Conservation (phyloP, 64 coral and sea anemone genomes). For the Actinia equina region DNA sequence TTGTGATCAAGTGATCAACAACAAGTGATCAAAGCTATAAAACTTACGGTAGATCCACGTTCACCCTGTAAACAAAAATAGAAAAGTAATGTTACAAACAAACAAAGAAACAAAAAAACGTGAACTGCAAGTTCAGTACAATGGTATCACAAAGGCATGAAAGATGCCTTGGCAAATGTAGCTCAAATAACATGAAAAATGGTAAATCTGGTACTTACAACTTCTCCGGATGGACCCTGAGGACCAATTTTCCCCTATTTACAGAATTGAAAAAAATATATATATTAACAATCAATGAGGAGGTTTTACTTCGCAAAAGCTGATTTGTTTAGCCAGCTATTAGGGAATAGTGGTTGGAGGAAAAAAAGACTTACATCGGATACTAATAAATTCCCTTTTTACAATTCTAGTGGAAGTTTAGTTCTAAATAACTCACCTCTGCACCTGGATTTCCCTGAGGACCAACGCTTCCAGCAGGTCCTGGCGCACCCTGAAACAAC, state of each 20-base stretch:
- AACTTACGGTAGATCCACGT: conserved; percentile 47
- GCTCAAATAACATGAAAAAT: background rate
- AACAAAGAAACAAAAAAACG: no score
- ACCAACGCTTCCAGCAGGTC: conserved; percentile 35
- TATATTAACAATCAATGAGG: no score
- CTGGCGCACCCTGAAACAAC: conserved; percentile 30
- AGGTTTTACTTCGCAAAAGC: no score
- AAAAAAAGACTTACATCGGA: no score
- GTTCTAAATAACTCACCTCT: conserved; percentile 31
- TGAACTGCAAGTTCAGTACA: no score
- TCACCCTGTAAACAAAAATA: conserved; percentile 35
- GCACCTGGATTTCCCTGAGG: conserved; percentile 20
- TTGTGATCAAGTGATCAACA: background rate
- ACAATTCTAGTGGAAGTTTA: no score
- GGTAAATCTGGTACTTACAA: background rate
- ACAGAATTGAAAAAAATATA: no score
- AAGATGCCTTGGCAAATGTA: no score
- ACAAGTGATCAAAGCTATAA: background rate
- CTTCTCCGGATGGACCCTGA: conserved; percentile 1
- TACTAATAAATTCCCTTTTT: no score
- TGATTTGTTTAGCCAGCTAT: no score
- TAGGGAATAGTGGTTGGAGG: no score
- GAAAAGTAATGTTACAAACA: background rate
- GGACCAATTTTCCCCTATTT: background rate
- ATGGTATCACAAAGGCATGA: no score